Evolutionary conservation across 2,888 invertebrate species (phyloP), one percentile per base, ranked within the genome.

Genomic region (Himalopsyche kuldschensis): DNA sequence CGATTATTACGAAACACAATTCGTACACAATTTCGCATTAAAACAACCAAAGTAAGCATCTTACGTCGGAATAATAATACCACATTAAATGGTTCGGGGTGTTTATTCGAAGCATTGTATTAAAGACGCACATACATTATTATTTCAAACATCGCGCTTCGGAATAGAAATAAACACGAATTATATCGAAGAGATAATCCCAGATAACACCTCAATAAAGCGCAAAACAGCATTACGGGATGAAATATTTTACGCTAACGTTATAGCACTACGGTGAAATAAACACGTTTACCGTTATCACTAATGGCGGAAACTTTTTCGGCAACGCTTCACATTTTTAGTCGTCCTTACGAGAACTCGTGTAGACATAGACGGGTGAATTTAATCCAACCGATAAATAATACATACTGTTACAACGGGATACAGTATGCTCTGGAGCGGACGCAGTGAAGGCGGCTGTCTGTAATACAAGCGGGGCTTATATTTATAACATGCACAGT

Each of bases 371-470:
- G 69, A 69, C 69, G 69, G 69, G 30, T 75, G 75, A 79, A 82
- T 82, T 79, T 82, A 82, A 82, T 82, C 82, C 82, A 17, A 31
- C 69, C 82, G 79, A 82, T 82, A 82, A 82, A 82, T 82, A 79
- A 82, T 82, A 79, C 79, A 82, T 82, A 47, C 82, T 69, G 69
- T 11, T 69, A 69, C 69, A 69, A 69, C 69, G 11, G 69, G 69
- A 69, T 69, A 69, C 69, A 69, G 69, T 69, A 69, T 69, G 69
- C 27, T 69, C 24, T 30, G 15, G 15, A 69, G 27, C 15, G 15
- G 27, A 10, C 30, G 3, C 69, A 69, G 69, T 27, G 69, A 15
- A 41, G 41, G 41, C 41, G 2, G 15, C 15, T 2, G 41, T 15
- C 4, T 41, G 15, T 1, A 41, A 41, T 15, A 41, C 0, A 6